phyloP scores from a whole-genome alignment of 1,140 invertebrate genomes.

The Dendroctonus ponderosae region DNA sequence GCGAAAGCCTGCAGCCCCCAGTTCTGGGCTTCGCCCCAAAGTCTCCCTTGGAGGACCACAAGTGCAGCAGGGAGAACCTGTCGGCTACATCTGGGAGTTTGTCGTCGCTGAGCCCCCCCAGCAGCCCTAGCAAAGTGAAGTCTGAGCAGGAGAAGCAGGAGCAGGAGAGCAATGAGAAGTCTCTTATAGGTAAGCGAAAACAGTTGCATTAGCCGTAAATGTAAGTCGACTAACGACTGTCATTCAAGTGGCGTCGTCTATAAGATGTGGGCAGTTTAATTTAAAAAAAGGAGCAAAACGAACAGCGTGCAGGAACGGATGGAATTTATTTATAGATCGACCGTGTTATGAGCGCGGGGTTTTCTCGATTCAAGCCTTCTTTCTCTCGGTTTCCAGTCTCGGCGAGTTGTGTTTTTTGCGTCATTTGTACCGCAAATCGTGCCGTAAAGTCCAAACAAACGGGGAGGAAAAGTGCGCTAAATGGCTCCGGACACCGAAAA shows the following conservation, averaged over 20 bases:
- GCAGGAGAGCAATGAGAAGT: slow-evolving; percentile 56
- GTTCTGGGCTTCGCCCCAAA: slow-evolving; percentile 35
- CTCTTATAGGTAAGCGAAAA: slow-evolving; percentile 49
- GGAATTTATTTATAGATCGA: slow-evolving; percentile 46
- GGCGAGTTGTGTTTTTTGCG: slow-evolving; percentile 14
- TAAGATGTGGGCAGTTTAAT: slow-evolving; percentile 23
- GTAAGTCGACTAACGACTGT: slow-evolving; percentile 7
- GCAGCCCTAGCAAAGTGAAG: slow-evolving; percentile 52
- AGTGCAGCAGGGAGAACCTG: slow-evolving; percentile 45
- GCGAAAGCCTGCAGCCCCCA: slow-evolving; percentile 21
- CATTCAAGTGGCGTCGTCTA: slow-evolving; percentile 12
- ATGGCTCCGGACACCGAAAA: slow-evolving; percentile 12
- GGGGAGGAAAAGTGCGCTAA: slow-evolving; percentile 10
- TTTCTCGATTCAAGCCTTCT: slow-evolving; percentile 21
- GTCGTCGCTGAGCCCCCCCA: slow-evolving; percentile 50
- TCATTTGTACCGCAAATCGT: slow-evolving; percentile 9
- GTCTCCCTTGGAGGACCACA: slow-evolving; percentile 46
- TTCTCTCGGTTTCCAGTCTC: slow-evolving; percentile 7
- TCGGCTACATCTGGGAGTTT: slow-evolving; percentile 53
- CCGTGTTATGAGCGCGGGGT: slow-evolving; percentile 33
- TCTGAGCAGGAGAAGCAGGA: slow-evolving; percentile 58
- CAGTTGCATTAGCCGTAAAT: slow-evolving; percentile 1
- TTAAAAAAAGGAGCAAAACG: slow-evolving; percentile 37
- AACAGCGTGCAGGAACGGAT: slow-evolving; percentile 34
- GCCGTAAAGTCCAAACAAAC: slow-evolving; percentile 11